Percentiles rank a stretch among this genome's conserved stretches.
These are phyloP conservation scores for Lamellibrachia luymesi DNA, from an alignment of 1,140 invertebrate genomes.

Conservation along the genomic window DNA sequence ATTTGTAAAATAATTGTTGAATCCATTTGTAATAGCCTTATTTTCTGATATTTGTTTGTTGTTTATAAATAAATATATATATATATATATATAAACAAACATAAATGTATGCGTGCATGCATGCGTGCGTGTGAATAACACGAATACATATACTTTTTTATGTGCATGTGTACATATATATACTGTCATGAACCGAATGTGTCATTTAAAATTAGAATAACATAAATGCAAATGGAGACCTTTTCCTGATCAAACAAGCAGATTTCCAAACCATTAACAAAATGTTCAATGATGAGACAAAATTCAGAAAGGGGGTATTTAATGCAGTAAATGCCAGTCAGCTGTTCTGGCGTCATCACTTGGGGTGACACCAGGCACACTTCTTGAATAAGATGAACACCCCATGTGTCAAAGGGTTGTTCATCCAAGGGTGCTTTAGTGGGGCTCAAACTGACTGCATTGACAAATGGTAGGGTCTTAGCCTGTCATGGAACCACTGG, in stretches of 20 bases:
- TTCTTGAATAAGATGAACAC: not conserved
- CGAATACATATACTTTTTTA: too few relatives aligned
- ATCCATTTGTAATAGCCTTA: too few relatives aligned
- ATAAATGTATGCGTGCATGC: too few relatives aligned
- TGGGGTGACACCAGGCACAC: not conserved
- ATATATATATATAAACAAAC: too few relatives aligned
- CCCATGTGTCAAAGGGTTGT: not conserved
- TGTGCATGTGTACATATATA: too few relatives aligned
- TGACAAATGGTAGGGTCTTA: not conserved
- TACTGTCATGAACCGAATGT: not conserved
- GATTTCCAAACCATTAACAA: not conserved
- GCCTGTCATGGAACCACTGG: not conserved
- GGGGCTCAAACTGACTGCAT: not conserved
- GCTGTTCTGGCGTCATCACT: not conserved
- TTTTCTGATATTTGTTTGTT: too few relatives aligned
- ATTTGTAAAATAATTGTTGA: too few relatives aligned
- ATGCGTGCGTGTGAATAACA: too few relatives aligned
- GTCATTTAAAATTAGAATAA: not conserved
- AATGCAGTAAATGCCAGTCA: not conserved
- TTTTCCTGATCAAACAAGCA: not conserved
- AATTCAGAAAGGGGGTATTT: not conserved
- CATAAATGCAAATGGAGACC: not conserved
- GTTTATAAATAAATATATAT: too few relatives aligned
- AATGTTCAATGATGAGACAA: not conserved
- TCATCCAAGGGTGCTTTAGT: not conserved